These are phyloP conservation scores for Dicrostonyx torquatus DNA, from an alignment of 2,797 vertebrate genomes.

Conservation along the genomic window DNA sequence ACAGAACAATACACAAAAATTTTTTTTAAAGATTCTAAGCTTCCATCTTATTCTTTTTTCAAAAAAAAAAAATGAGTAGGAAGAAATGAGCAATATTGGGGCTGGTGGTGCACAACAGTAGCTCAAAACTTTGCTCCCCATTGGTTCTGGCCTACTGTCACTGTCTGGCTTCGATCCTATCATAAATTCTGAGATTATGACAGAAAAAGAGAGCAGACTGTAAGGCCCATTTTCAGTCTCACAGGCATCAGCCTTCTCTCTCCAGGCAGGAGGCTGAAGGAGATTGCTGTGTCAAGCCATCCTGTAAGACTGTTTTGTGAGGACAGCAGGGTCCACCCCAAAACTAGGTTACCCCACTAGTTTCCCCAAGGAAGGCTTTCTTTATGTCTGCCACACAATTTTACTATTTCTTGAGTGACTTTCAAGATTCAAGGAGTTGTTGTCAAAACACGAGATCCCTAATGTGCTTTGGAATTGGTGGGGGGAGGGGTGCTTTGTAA, in stretches of 20 bases:
- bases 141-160: too few relatives aligned
- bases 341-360: not conserved
- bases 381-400: not conserved
- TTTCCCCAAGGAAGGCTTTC: not conserved
- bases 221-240: not conserved
- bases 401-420: not conserved
- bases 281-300: not conserved
- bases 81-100: not conserved
- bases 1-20: not conserved
- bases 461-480: not conserved
- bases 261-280: not conserved
- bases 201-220: not conserved
- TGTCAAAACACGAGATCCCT: not conserved
- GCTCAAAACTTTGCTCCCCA: not conserved
- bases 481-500: accelerated
- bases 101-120: not conserved
- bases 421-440: not conserved
- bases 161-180: accelerated
- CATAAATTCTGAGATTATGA: not conserved
- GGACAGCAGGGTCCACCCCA: not conserved
- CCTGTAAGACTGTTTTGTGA: not conserved
- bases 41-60: not conserved
- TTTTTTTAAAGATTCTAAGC: not conserved
- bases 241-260: not conserved
- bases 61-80: not conserved